Percentiles rank a stretch among this genome's conserved stretches.
These are phyloP conservation scores for Armadillidium nasatum DNA, from an alignment of 1,140 invertebrate genomes.

Conservation along the genomic window DNA sequence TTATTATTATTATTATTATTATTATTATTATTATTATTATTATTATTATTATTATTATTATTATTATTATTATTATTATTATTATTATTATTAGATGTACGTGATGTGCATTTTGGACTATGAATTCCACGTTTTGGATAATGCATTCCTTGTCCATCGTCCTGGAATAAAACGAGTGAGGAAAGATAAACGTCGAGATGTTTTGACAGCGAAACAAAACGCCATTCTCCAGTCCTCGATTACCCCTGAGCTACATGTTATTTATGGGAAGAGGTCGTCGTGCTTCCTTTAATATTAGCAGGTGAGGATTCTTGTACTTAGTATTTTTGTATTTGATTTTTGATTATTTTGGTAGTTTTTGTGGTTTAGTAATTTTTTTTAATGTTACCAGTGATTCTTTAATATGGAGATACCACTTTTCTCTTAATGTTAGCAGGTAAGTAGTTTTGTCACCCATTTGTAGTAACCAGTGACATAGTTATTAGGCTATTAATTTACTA, in stretches of 20 bases:
- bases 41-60: slow-evolving; percentile 16
- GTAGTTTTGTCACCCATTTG: neutral
- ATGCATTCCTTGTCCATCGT: slow-evolving; percentile 80
- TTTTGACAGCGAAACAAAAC: slow-evolving; percentile 71
- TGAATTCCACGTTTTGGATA: slow-evolving; percentile 83
- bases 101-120: slow-evolving; percentile 79
- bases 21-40: slow-evolving; percentile 2
- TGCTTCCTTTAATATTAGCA: slow-evolving; percentile 34
- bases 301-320: neutral
- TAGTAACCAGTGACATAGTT: neutral
- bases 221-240: slow-evolving; percentile 61
- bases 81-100: slow-evolving; percentile 62
- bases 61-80: slow-evolving; percentile 21
- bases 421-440: neutral
- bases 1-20: slow-evolving; percentile 16
- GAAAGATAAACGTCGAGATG: slow-evolving; percentile 62
- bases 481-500: too few species aligned
- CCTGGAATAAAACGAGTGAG: slow-evolving; percentile 57
- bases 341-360: neutral
- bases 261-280: slow-evolving; percentile 37
- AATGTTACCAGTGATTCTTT: neutral
- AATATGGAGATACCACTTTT: neutral
- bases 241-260: slow-evolving; percentile 40
- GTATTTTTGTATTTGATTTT: neutral
- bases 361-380: neutral